Evolutionary conservation across 2,797 vertebrate genomes (phyloP).

Genomic region (Pseudochromis fuscus): DNA sequence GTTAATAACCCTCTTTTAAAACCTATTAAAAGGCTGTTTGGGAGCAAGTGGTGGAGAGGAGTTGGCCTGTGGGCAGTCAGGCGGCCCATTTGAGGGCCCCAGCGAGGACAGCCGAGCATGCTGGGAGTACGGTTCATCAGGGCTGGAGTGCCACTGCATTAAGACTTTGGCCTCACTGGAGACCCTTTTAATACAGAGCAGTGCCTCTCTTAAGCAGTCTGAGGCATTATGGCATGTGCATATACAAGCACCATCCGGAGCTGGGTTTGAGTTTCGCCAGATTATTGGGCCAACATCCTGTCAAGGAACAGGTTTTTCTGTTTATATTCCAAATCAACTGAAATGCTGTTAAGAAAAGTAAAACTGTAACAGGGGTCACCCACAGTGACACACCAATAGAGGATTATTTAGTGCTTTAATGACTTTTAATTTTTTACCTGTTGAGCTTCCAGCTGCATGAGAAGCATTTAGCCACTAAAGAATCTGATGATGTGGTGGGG

Average conservation of each 20-base stretch:
- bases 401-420: not conserved
- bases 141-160: slow-evolving; percentile 79
- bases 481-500: not conserved
- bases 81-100: slow-evolving; percentile 72
- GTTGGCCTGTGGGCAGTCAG: slow-evolving; percentile 80
- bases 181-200: slow-evolving; percentile 54
- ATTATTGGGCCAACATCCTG: not conserved
- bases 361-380: not conserved
- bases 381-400: not conserved
- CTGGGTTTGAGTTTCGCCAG: not conserved
- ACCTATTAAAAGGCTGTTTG: slow-evolving; percentile 89
- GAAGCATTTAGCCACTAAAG: no score
- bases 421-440: no score
- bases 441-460: no score
- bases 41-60: slow-evolving; percentile 84
- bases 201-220: slow-evolving; percentile 21
- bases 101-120: slow-evolving; percentile 71
- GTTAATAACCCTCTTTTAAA: slow-evolving; percentile 98
- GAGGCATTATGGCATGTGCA: slow-evolving; percentile 34
- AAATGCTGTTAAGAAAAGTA: not conserved
- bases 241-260: not conserved
- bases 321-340: not conserved
- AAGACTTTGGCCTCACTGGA: slow-evolving; percentile 73
- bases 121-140: slow-evolving; percentile 80
- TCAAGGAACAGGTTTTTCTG: not conserved